A percentile compares a stretch with the other conserved stretches of the same genome.
phyloP scores from a whole-genome alignment of 2,888 invertebrate species.

The Noctua janthe region DNA sequence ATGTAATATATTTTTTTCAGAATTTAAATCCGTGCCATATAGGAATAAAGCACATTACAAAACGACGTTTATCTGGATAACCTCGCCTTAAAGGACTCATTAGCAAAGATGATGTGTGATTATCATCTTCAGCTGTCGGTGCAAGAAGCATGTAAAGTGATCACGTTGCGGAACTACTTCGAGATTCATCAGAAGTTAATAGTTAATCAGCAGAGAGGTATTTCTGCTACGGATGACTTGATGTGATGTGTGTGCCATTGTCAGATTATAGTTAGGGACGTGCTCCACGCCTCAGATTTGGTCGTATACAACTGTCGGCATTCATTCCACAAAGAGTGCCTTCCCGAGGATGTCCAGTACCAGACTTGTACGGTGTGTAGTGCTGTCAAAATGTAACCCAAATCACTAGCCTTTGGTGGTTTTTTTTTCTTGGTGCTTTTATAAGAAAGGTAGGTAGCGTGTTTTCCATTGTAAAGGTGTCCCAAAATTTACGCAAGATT shows the following conservation, averaged over 20 bases:
- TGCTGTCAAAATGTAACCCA: constrained; percentile 85
- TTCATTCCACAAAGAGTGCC: constrained; percentile 96
- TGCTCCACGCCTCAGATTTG: constrained; percentile 92
- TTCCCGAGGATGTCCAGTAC: constrained; percentile 88
- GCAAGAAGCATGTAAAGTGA: constrained; percentile 97
- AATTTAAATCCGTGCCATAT: too few species aligned
- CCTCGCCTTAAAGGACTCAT: constrained; percentile 95
- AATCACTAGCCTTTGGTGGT: too few species aligned
- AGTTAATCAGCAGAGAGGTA: constrained; percentile 94
- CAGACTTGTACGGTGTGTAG: constrained; percentile 84
- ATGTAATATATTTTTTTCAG: too few species aligned
- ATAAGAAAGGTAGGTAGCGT: too few species aligned
- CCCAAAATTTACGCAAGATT: too few species aligned
- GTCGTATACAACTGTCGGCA: constrained; percentile 97
- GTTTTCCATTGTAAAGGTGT: too few species aligned
- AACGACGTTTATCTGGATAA: too few species aligned
- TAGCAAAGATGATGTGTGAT: constrained; percentile 98
- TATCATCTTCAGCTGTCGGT: constrained; percentile 98
- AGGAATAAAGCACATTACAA: too few species aligned
- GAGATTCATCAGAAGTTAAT: constrained; percentile 96
- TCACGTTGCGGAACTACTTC: constrained; percentile 97
- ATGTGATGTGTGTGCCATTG: constrained; percentile 95
- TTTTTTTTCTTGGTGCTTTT: too few species aligned
- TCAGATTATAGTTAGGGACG: constrained; percentile 94
- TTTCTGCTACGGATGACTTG: constrained; percentile 93